Evolutionary conservation across 2,888 invertebrate genomes (phyloP).

Genomic region (Galerucella nymphaeae): DNA sequence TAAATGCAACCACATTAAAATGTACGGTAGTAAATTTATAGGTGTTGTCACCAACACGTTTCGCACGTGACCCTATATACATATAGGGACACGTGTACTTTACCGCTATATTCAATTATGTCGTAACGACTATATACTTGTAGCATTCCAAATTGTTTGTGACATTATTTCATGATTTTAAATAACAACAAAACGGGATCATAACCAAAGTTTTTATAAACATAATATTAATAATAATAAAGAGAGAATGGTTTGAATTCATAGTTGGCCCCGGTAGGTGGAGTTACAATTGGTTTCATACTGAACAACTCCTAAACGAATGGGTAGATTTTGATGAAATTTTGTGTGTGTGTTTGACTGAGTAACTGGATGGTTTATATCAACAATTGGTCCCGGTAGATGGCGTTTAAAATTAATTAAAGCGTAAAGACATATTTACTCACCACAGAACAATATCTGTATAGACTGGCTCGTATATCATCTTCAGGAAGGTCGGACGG

Average conservation of each 20-base stretch:
- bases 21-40: neutral
- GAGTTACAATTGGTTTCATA: no score
- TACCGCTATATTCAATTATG: slow-evolving; percentile 8
- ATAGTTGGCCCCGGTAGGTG: no score
- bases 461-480: slow-evolving; percentile 75
- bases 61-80: slow-evolving; percentile 7
- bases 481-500: slow-evolving; percentile 88
- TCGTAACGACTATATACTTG: neutral
- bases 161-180: neutral
- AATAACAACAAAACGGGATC: neutral
- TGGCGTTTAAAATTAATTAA: no score
- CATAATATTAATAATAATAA: no score
- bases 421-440: no score
- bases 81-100: slow-evolving; percentile 16
- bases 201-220: neutral
- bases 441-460: slow-evolving; percentile 81
- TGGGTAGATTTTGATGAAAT: no score
- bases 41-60: neutral
- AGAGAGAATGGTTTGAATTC: no score
- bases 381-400: no score
- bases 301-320: no score
- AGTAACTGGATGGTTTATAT: no score
- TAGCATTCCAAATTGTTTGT: slow-evolving; percentile 2
- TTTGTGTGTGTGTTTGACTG: no score
- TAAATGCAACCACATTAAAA: neutral